phyloP scores from a whole-genome alignment of 1,140 invertebrate genomes.

The Monomorium pharaonis region DNA sequence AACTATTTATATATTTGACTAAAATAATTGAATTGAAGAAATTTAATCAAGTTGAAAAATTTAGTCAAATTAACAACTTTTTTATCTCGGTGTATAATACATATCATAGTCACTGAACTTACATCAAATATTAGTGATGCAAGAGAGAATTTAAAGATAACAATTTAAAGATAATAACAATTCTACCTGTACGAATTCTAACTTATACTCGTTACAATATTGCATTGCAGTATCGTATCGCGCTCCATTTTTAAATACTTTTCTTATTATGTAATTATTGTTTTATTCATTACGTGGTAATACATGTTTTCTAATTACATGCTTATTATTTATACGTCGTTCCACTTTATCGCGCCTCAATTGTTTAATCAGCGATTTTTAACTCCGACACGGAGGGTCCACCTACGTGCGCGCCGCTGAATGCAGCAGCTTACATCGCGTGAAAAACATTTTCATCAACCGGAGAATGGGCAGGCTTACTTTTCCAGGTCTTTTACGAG shows the following conservation, averaged over 20 bases:
- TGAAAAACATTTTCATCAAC: slow-evolving; percentile 47
- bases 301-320: not conserved
- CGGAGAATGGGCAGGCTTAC: not conserved
- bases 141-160: not conserved
- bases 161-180: not conserved
- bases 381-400: not conserved
- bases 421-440: slow-evolving; percentile 11
- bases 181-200: too few relatives aligned
- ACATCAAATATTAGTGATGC: not conserved
- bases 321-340: not conserved
- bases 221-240: too few relatives aligned
- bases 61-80: too few relatives aligned
- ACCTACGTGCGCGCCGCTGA: not conserved
- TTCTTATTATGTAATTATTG: not conserved
- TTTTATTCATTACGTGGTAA: not conserved
- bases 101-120: not conserved
- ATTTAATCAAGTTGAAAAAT: too few relatives aligned
- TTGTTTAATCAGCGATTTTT: slow-evolving; percentile 9
- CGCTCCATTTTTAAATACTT: not conserved
- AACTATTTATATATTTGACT: too few relatives aligned
- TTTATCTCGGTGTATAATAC: too few relatives aligned
- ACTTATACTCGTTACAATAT: not conserved
- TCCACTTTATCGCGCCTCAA: not conserved
- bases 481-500: slow-evolving; percentile 13
- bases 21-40: too few relatives aligned